A percentile compares a stretch with the other conserved stretches of the same genome.
Evolutionary conservation across 2,888 invertebrate species (phyloP).

Genomic region (Eupithecia pulchellata): DNA sequence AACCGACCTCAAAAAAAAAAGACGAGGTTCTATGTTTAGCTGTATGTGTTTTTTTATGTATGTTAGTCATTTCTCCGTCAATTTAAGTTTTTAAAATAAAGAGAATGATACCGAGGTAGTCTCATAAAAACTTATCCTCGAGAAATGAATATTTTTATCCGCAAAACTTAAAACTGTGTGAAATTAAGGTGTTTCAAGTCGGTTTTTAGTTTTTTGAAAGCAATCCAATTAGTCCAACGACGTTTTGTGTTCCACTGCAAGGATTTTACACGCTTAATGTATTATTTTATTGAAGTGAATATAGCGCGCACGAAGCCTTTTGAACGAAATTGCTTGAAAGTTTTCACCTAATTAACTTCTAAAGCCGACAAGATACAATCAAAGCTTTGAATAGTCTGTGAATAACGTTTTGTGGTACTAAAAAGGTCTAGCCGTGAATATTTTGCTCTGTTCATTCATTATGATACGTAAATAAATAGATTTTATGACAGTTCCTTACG

Average conservation of each 20-base stretch:
- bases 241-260: conserved; percentile 18
- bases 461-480: not conserved
- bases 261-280: conserved; percentile 21
- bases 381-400: conserved; percentile 22
- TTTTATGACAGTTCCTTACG: not conserved
- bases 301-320: conserved; percentile 24
- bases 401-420: conserved; percentile 14
- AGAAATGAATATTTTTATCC: no score
- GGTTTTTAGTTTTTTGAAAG: no score
- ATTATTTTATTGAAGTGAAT: conserved; percentile 25
- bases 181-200: no score
- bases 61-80: no score
- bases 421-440: conserved; percentile 16
- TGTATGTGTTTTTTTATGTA: no score
- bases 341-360: conserved; percentile 29
- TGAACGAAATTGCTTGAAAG: conserved; percentile 26
- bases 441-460: conserved; percentile 7
- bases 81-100: no score
- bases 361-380: conserved; percentile 20
- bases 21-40: no score
- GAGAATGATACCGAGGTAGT: no score
- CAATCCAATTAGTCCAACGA: no score
- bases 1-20: no score
- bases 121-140: no score
- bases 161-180: no score